These are phyloP conservation scores for Cydia pomonella DNA, from an alignment of 1,140 invertebrate species.

Conservation along the genomic window DNA sequence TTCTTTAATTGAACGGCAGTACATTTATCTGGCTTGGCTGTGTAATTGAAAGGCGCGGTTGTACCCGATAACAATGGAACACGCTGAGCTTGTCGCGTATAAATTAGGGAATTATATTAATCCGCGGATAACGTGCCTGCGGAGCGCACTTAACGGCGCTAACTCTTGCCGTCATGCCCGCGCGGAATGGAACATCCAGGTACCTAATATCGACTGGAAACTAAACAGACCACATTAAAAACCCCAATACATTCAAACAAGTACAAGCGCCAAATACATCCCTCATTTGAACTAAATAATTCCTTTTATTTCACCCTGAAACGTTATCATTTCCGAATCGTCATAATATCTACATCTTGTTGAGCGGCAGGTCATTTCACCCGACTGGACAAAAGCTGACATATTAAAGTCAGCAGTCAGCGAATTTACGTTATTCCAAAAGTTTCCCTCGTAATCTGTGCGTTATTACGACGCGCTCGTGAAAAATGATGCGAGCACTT, in stretches of 20 bases:
- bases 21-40: constrained; percentile 32
- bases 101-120: constrained; percentile 73
- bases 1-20: not conserved
- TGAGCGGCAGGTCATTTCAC: not conserved
- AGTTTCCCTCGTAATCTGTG: constrained; percentile 23
- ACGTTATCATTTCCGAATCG: not conserved
- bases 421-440: constrained; percentile 15
- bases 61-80: constrained; percentile 50
- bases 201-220: not conserved
- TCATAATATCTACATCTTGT: not conserved
- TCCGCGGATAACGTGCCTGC: constrained; percentile 50
- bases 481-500: constrained; percentile 32
- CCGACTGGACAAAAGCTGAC: constrained; percentile 7
- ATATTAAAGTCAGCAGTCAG: constrained; percentile 7
- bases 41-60: constrained; percentile 59
- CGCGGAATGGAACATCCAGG: not conserved
- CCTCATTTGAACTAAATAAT: not conserved
- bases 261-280: no score
- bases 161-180: constrained; percentile 31
- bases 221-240: not conserved
- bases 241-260: no score
- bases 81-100: constrained; percentile 52
- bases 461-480: constrained; percentile 29
- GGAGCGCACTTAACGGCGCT: constrained; percentile 44
- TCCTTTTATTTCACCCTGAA: no score